Evolutionary conservation across 2,888 invertebrate species (phyloP).

Genomic region (Patella ulyssiponensis): DNA sequence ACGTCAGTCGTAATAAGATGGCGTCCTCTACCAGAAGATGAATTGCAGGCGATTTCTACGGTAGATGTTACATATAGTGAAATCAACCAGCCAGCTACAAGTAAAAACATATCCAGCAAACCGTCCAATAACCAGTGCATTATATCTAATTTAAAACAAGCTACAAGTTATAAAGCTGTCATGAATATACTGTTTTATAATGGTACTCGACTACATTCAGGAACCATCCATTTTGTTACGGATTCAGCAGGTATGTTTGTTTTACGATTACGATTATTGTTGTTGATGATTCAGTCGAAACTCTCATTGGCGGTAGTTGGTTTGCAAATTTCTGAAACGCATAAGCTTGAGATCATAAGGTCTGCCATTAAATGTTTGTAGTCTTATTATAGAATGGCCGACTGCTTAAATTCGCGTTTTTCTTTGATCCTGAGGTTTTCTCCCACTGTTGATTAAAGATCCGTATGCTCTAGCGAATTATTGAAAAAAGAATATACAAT

Average conservation of each 20-base stretch:
- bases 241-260: slow-evolving; percentile 1
- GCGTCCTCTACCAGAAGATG: slow-evolving; percentile 10
- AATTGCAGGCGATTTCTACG: not conserved
- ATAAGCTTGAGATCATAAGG: not conserved
- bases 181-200: slow-evolving; percentile 19
- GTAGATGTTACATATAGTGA: slow-evolving; percentile 16
- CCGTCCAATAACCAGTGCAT: not conserved
- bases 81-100: slow-evolving; percentile 1
- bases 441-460: too few relatives aligned
- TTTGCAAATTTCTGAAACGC: too few relatives aligned
- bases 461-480: too few relatives aligned
- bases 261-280: not conserved
- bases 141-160: slow-evolving; percentile 11
- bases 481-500: too few relatives aligned
- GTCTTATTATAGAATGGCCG: too few relatives aligned
- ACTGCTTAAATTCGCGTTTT: too few relatives aligned
- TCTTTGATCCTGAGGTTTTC: too few relatives aligned
- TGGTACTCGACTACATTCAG: slow-evolving; percentile 15
- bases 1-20: slow-evolving; percentile 15
- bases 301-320: not conserved
- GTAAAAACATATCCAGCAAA: not conserved
- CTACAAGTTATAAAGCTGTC: slow-evolving; percentile 12
- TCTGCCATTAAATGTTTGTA: too few relatives aligned
- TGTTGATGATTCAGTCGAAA: not conserved
- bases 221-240: slow-evolving; percentile 23